Evolutionary conservation across 2,888 invertebrate species (phyloP).

Genomic region (Spodoptera picta): DNA sequence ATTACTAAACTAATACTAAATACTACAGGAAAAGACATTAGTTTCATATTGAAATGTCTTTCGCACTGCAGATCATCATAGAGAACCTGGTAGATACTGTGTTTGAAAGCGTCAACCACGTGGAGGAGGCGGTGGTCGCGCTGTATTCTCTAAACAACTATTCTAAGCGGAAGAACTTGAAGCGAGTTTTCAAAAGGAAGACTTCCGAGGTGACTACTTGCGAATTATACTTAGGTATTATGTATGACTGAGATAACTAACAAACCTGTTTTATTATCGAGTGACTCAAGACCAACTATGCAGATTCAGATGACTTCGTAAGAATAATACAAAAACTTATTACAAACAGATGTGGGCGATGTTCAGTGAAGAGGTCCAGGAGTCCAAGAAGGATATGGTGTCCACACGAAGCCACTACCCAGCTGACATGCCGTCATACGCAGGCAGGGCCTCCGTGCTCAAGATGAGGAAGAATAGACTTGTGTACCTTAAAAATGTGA

Average conservation of each 20-base stretch:
- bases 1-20: too few species aligned
- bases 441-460: slow-evolving; percentile 92
- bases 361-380: slow-evolving; percentile 93
- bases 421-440: slow-evolving; percentile 91
- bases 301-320: too few species aligned
- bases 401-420: slow-evolving; percentile 89
- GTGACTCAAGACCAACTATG: too few species aligned
- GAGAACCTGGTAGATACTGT: slow-evolving; percentile 94
- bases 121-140: slow-evolving; percentile 94
- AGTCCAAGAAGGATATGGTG: slow-evolving; percentile 91
- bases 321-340: too few species aligned
- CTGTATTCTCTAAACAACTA: slow-evolving; percentile 94
- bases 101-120: slow-evolving; percentile 93
- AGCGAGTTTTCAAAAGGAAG: slow-evolving; percentile 91
- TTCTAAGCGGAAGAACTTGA: slow-evolving; percentile 92
- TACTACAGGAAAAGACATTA: too few species aligned
- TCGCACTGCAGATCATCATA: slow-evolving; percentile 90
- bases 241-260: too few species aligned
- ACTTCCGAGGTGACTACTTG: slow-evolving; percentile 87
- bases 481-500: slow-evolving; percentile 88
- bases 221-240: too few species aligned
- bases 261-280: too few species aligned
- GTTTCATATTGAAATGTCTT: slow-evolving; percentile 11
- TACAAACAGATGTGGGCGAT: slow-evolving; percentile 90
- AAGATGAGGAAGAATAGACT: slow-evolving; percentile 91